A percentile compares a stretch with the other conserved stretches of the same genome.
Conservation (phyloP, 2,113 vertebrate species). For the Microcebus lehilahytsara region DNA sequence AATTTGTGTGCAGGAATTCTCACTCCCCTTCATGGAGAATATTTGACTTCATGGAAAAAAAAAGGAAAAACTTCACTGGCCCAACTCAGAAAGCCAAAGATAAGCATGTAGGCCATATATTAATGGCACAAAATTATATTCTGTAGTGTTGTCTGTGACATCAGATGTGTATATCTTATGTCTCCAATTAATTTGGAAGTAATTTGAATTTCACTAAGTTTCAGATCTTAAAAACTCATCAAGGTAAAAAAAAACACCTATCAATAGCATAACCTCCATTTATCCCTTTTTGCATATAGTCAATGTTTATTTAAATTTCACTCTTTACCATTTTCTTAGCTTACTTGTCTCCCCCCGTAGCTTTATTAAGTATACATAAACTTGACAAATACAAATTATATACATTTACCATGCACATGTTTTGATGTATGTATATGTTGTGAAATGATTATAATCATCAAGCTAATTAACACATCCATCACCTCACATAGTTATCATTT, state of each 20-base stretch:
- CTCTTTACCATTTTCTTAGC: not conserved
- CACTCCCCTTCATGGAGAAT: not conserved
- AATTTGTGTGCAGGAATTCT: not conserved
- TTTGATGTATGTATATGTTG: not conserved
- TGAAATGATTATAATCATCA: not conserved
- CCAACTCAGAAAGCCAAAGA: not conserved
- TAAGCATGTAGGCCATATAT: not conserved
- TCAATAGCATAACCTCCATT: not conserved
- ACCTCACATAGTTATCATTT: not conserved
- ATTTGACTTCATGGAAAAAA: not conserved
- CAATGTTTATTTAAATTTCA: not conserved
- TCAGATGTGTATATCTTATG: not conserved
- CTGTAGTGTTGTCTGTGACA: not conserved
- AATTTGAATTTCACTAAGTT: not conserved
- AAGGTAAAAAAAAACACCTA: not conserved
- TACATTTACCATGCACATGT: not conserved
- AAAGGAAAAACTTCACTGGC: not conserved
- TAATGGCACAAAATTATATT: not conserved
- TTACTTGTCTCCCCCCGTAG: not conserved
- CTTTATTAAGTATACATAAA: not conserved
- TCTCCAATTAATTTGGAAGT: constrained; percentile 2
- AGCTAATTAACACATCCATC: not conserved
- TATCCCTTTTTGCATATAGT: not conserved
- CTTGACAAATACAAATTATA: not conserved
- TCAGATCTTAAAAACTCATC: not conserved